These are phyloP conservation scores for Labeo calbasu DNA, from an alignment of 2,797 vertebrate genomes.

Conservation along the genomic window DNA sequence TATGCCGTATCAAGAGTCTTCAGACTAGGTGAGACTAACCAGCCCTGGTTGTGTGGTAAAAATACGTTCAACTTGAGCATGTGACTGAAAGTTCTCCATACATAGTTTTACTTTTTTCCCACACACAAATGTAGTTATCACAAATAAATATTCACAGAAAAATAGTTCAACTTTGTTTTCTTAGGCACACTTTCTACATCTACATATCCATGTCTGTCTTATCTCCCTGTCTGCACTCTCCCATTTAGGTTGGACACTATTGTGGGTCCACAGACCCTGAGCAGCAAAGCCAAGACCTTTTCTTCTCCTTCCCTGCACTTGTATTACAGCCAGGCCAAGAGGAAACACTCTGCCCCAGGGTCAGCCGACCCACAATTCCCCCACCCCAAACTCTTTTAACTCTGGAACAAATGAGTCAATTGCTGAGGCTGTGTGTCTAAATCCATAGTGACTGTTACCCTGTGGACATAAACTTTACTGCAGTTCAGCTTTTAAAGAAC, in stretches of 20 bases:
- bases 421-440: conserved; percentile 48
- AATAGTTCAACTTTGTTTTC: conserved; percentile 24
- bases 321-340: conserved; percentile 77
- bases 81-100: neutral
- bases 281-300: conserved; percentile 77
- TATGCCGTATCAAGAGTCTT: conserved; percentile 96
- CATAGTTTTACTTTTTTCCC: neutral
- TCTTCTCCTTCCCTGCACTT: conserved; percentile 76
- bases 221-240: conserved; percentile 59
- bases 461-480: neutral
- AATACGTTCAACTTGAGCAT: neutral
- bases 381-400: conserved; percentile 14
- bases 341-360: conserved; percentile 77
- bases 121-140: neutral
- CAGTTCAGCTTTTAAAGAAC: neutral
- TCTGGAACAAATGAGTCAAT: conserved; percentile 32
- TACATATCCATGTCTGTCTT: conserved; percentile 44
- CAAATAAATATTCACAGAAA: neutral
- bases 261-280: conserved; percentile 73
- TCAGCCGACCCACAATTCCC: conserved; percentile 66
- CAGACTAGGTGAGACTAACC: conserved; percentile 86
- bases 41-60: neutral
- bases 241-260: conserved; percentile 77
- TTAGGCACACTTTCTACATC: conserved; percentile 14
- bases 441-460: neutral